A percentile compares a stretch with the other conserved stretches of the same genome.
Evolutionary conservation across 2,797 vertebrate genomes (phyloP).

Genomic region (Furcifer pardalis): DNA sequence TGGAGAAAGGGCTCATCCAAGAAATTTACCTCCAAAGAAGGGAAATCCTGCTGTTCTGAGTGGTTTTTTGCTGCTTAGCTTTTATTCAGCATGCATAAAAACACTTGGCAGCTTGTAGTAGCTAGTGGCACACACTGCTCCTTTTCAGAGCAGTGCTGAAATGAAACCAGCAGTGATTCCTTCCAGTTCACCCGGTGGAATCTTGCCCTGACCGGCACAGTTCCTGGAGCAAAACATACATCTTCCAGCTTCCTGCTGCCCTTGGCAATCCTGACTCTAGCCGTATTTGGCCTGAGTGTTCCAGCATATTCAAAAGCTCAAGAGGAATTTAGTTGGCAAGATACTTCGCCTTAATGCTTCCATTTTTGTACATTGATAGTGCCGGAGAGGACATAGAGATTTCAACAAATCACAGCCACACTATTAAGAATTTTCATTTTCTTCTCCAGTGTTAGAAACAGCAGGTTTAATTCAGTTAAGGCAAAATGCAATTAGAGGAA

Average conservation of each 20-base stretch:
- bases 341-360: slow-evolving; percentile 53
- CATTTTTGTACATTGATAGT: slow-evolving; percentile 50
- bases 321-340: slow-evolving; percentile 63
- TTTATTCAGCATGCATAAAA: slow-evolving; percentile 29
- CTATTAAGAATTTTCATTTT: slow-evolving; percentile 46
- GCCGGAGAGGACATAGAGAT: slow-evolving; percentile 48
- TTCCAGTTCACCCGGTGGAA: slow-evolving; percentile 11
- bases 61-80: slow-evolving; percentile 15
- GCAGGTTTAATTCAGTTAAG: slow-evolving; percentile 27
- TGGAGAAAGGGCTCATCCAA: not conserved
- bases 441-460: slow-evolving; percentile 47
- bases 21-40: not conserved
- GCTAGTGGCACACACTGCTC: slow-evolving; percentile 11
- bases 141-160: slow-evolving; percentile 29
- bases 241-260: slow-evolving; percentile 35
- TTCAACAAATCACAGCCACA: slow-evolving; percentile 54
- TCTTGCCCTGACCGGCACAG: slow-evolving; percentile 7
- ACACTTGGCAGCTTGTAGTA: slow-evolving; percentile 23
- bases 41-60: slow-evolving; percentile 1
- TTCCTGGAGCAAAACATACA: slow-evolving; percentile 28
- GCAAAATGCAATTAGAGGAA: slow-evolving; percentile 42
- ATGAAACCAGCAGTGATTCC: slow-evolving; percentile 21
- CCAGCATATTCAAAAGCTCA: slow-evolving; percentile 55
- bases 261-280: slow-evolving; percentile 34
- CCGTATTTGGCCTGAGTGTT: slow-evolving; percentile 36